These are phyloP conservation scores for Pteropus alecto DNA, from an alignment of 2,113 vertebrate species.

Conservation along the genomic window DNA sequence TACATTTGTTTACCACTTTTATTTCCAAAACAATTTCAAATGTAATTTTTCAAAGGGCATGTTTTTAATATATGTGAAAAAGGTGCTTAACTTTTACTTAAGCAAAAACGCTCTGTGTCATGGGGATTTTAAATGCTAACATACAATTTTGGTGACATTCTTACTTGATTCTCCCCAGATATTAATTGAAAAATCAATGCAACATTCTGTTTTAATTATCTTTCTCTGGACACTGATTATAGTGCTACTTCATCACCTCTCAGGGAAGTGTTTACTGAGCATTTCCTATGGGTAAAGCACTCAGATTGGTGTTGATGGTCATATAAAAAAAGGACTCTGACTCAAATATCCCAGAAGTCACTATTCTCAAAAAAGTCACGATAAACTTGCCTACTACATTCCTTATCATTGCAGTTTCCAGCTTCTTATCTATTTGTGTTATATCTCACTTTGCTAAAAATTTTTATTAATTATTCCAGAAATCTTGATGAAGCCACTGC, in stretches of 20 bases:
- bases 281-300: neutral
- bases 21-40: neutral
- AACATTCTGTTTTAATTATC: slow-evolving; percentile 17
- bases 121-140: neutral
- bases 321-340: neutral
- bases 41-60: neutral
- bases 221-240: neutral
- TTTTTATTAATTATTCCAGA: neutral
- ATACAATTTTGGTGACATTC: neutral
- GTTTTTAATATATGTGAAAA: neutral
- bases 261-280: slow-evolving; percentile 6
- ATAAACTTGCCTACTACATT: neutral
- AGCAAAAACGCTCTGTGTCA: neutral
- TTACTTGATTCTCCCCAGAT: neutral
- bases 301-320: neutral
- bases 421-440: neutral
- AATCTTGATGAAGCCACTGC: neutral
- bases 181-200: slow-evolving; percentile 28
- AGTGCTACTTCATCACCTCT: neutral
- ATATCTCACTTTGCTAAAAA: neutral
- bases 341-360: neutral
- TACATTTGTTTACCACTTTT: neutral
- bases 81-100: neutral
- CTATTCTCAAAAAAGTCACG: neutral
- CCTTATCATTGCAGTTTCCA: neutral